Base-by-base conservation (phyloP, 2,797 vertebrate genomes). In the Triplophysa bombifrons region DNA sequence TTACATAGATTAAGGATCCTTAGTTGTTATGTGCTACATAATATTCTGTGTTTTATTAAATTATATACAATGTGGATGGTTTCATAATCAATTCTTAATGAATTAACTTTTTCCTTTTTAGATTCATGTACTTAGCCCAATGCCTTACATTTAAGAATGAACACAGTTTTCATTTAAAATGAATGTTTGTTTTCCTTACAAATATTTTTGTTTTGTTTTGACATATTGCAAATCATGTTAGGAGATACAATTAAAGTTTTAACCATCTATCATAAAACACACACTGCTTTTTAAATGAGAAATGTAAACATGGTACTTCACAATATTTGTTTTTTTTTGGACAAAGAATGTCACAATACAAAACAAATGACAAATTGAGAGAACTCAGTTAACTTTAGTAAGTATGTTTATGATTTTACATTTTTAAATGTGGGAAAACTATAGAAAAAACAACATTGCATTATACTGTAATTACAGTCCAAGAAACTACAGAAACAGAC, bases 1-100 rank as follows among this genome's bases (percentile, higher is more conserved):
- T 73, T 90, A 85, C 87, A 89, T 84, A 89, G 89, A 88, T 87
- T 88, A 84, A 84, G 77, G 51, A 84, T 83, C 67, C 55, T 60
- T 48, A 70, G 46, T 70, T 80, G 55, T 77, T 75, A 27, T 60
- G 25, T 80, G 34, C 30, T 56, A 25, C 63, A 85, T 85, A 2
- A 73, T 78, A 64, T 71, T 70, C 61, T 50, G 48, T 6, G 16
- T 65, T 41, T 22, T 67, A 69, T 66, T 4, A 66, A 67, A 72
- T 77, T 50, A 76, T 20, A 22, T 38, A 20, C 41, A 69, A 48
- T 60, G 53, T 5, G 5, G 41, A 34, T 34, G 65, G 25, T 60
- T 69, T 69, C 17, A 34, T 22, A 17, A 77, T 60, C 19, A n/a
- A 48, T 69, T 60, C 44, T 56, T 56, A 44, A 46, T 58, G 17